phyloP scores from a whole-genome alignment of 2,113 vertebrate genomes.

The Pithys albifrons region DNA sequence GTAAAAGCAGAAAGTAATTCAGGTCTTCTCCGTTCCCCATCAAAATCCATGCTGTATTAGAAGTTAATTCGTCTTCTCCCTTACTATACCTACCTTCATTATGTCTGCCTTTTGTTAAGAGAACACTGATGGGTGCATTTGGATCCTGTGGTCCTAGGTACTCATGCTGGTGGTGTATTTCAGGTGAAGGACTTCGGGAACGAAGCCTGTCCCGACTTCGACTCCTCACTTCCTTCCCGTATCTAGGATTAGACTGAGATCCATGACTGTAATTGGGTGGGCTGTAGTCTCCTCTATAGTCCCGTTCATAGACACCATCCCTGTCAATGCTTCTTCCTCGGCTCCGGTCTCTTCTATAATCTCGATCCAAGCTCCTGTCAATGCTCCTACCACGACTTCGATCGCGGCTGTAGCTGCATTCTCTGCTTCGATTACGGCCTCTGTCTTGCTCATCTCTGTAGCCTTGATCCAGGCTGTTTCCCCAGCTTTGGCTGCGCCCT shows the following conservation, averaged over 20 bases:
- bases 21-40: background rate
- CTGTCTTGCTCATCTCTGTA: slow-evolving; percentile 74
- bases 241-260: slow-evolving; percentile 58
- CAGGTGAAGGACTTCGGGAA: slow-evolving; percentile 72
- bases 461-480: slow-evolving; percentile 74
- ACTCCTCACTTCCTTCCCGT: slow-evolving; percentile 54
- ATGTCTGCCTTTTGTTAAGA: slow-evolving; percentile 87
- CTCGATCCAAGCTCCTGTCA: slow-evolving; percentile 78
- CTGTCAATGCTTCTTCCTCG: slow-evolving; percentile 77
- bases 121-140: slow-evolving; percentile 83
- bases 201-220: slow-evolving; percentile 80
- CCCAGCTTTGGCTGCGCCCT: slow-evolving; percentile 79
- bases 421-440: slow-evolving; percentile 63
- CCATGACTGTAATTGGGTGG: slow-evolving; percentile 65
- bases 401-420: slow-evolving; percentile 69
- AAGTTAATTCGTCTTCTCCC: background rate
- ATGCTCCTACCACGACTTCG: slow-evolving; percentile 76
- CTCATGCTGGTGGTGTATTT: background rate
- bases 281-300: slow-evolving; percentile 66
- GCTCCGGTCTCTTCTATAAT: slow-evolving; percentile 74
- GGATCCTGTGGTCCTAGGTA: slow-evolving; percentile 11
- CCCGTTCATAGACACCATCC: slow-evolving; percentile 71
- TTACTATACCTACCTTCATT: slow-evolving; percentile 82
- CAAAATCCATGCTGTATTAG: background rate
- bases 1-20: background rate